Percentiles rank a stretch among this genome's conserved stretches.
Evolutionary conservation across 2,888 invertebrate species (phyloP).

Genomic region (Cistogaster globosa): DNA sequence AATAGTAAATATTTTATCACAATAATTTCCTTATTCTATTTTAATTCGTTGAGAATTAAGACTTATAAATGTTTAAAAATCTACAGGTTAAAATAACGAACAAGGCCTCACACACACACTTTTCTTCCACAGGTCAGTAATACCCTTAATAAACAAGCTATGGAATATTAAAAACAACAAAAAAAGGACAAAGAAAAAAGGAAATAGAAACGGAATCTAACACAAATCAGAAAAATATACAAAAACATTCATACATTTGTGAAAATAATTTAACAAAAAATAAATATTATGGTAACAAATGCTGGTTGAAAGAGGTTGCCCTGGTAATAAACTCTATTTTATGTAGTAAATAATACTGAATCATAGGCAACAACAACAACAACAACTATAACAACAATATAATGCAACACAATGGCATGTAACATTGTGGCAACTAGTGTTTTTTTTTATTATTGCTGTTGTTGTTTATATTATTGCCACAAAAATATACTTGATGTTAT

Average conservation of each 20-base stretch:
- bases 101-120: constrained; percentile 32
- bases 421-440: constrained; percentile 63
- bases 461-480: constrained; percentile 47
- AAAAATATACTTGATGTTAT: constrained; percentile 61
- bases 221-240: constrained; percentile 62
- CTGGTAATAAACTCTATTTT: constrained; percentile 65
- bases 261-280: constrained; percentile 42
- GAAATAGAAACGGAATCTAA: constrained; percentile 40
- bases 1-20: constrained; percentile 66
- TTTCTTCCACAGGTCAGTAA: constrained; percentile 69
- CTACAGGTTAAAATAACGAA: constrained; percentile 59
- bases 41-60: constrained; percentile 30
- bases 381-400: constrained; percentile 12
- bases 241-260: constrained; percentile 37
- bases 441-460: neutral
- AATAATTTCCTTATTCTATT: constrained; percentile 42
- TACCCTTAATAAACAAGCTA: constrained; percentile 59
- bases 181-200: constrained; percentile 42
- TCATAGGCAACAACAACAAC: neutral
- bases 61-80: constrained; percentile 60
- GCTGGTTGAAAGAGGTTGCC: constrained; percentile 64
- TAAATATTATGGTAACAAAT: constrained; percentile 62
- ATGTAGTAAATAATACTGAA: constrained; percentile 49
- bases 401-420: constrained; percentile 61
- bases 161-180: constrained; percentile 54